Evolutionary conservation across 2,797 vertebrate genomes (phyloP).

Genomic region (Mus spretus): DNA sequence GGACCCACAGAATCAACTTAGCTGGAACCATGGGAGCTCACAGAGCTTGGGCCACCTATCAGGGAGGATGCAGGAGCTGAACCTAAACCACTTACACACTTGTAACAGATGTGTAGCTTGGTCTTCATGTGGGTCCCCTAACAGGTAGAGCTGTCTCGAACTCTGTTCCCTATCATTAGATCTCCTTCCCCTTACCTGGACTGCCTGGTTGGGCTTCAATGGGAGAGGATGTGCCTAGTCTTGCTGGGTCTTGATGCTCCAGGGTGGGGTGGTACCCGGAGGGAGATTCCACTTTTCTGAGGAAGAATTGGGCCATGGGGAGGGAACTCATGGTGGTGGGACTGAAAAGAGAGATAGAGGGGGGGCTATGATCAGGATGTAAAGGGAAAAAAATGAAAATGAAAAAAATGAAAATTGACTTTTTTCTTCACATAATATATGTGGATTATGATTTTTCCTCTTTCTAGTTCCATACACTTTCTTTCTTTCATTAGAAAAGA

Average conservation of each 20-base stretch:
- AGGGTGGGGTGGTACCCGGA: neutral
- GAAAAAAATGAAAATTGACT: neutral
- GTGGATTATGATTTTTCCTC: neutral
- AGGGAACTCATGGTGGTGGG: neutral
- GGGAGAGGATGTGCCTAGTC: neutral
- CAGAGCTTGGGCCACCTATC: too few species aligned
- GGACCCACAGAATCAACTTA: neutral
- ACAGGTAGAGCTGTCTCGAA: too few species aligned
- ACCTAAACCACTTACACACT: too few species aligned
- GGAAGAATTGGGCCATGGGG: neutral
- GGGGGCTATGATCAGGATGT: neutral
- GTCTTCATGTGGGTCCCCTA: too few species aligned
- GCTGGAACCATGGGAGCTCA: neutral
- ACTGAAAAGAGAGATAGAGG: neutral
- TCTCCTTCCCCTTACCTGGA: too few species aligned
- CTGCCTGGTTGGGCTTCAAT: neutral
- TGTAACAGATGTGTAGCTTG: too few species aligned
- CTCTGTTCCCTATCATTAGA: too few species aligned
- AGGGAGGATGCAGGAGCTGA: too few species aligned
- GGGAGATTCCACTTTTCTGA: neutral
- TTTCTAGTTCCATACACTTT: neutral
- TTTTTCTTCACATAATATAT: neutral
- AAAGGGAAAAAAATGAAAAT: neutral
- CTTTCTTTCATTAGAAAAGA: neutral
- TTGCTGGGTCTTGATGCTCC: neutral